Evolutionary conservation across 2,888 invertebrate genomes (phyloP), one percentile per base, ranked within the genome.

Genomic region (Rhimphoctona megacephalus): DNA sequence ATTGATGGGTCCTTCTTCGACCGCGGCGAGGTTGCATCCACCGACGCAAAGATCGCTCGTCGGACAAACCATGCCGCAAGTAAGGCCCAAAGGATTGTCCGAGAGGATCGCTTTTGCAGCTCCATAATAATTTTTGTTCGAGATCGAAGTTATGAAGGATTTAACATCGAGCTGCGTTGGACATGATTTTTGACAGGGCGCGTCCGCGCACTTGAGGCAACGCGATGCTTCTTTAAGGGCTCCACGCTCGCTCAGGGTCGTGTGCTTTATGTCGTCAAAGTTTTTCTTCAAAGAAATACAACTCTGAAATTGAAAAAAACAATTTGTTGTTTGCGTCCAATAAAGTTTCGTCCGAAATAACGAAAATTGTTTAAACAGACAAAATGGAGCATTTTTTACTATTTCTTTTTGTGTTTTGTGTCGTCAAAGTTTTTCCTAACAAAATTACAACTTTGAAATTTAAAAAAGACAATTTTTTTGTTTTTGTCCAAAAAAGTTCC

Each of bases 41-140:
- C 99, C 99, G 0, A 99, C 99, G 94, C 99, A 99, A 0, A 99
- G 96, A 94, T 99, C 99, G 93, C 99, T 99, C 0, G 99, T 99
- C 2, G 99, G 99, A 90, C 99, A 99, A 33, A 99, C 99, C 99
- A 99, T 99, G 39, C 99, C 99, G 91, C 99, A 99, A 0, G 98
- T 98, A 2, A 99, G 95, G 0, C 99, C 99, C 79, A 99, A 95
- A 0, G 99, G 99, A 94, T 99, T 99, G 94, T 99, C 99, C 0
- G 99, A 99, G 82, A 99, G 96, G 81, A 99, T 99, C 0, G 98
- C 97, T 93, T 98, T 98, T 0, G 98, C 98, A 2, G 99, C 98
- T 33, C 99, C 99, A 95, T 99, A 99, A 94, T 98, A 99, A 94
- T 99, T 99, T 97, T 98, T 99, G 93, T 98, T 99, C 36, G 99